Evolutionary conservation across 2,113 vertebrate genomes (phyloP), one percentile per base, ranked within the genome.

Genomic region (Alexandromys fortis): DNA sequence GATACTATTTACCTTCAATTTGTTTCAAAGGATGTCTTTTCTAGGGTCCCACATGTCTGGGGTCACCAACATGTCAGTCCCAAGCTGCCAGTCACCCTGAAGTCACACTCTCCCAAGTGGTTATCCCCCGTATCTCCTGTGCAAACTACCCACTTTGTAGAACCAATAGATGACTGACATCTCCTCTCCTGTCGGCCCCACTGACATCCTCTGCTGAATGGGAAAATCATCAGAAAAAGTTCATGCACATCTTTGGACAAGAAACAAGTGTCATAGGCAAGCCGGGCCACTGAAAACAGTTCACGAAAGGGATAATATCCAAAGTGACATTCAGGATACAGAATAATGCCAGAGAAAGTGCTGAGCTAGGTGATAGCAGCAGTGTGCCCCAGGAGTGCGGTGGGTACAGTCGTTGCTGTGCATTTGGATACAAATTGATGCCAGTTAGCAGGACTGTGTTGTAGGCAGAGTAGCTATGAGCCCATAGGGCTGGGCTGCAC

Each of bases 101-200:
- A 92, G 78, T 2, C 70, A 90, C 65, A 86, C 11, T 75, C 47
- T 90, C 35, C 47, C 35, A 47, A 61, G 17, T 21, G 49, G 75
- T 67, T 42, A 65, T 35, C 4, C 14, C 13, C 17, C 0, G 2
- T 4, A 1, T 17, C 10, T 9, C 33, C 38, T 19, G 13, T 21
- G 26, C 45, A 58, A 73, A 61, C 38, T 8, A 49, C 26, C 33
- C 26, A 21, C 70, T 72, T 33, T 65, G 13, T 52, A 65, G 35
- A 73, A 11, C 28, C n/a, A 61, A 33, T 58, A 75, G 49, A 12
- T 93, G 45, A 42, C 28, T 77, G 22, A 14, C 26, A 42, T 72
- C 26, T 38, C 68, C 63, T 86, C 42, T 49, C 47, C 22, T 28
- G 0, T 61, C 33, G 78, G 30, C 19, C 42, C n/a, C 82, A 52